These are phyloP conservation scores for Sinocyclocheilus anshuiensis DNA, from an alignment of 2,113 vertebrate genomes.

Conservation along the genomic window DNA sequence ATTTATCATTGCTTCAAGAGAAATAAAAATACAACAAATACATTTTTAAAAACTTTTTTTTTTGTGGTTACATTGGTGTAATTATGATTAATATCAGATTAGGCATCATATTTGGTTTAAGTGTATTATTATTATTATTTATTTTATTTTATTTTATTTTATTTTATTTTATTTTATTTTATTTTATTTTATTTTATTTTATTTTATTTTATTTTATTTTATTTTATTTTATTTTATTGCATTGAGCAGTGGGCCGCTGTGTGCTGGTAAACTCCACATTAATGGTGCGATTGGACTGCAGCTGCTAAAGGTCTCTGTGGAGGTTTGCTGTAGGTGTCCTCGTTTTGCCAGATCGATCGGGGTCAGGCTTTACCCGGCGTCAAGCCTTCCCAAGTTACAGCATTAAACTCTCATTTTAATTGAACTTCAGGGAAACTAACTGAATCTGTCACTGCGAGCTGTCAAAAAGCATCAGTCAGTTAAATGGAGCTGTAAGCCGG, in stretches of 20 bases:
- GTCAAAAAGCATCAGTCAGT: constrained; percentile 78
- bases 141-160: too few relatives aligned
- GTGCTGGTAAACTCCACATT: not conserved
- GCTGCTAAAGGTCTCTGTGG: constrained; percentile 41
- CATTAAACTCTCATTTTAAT: constrained; percentile 73
- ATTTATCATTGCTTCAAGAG: too few relatives aligned
- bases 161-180: too few relatives aligned
- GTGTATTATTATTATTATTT: too few relatives aligned
- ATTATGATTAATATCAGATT: too few relatives aligned
- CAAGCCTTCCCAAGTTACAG: constrained; percentile 67
- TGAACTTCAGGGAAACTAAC: constrained; percentile 74
- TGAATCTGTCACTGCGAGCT: constrained; percentile 68
- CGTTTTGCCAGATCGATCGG: constrained; percentile 61
- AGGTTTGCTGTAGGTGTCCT: constrained; percentile 47
- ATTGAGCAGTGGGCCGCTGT: constrained; percentile 1
- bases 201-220: too few relatives aligned
- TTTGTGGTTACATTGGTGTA: too few relatives aligned
- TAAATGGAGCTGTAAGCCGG: constrained; percentile 72
- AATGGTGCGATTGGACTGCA: constrained; percentile 2
- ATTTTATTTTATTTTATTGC: too few relatives aligned
- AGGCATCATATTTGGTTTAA: too few relatives aligned
- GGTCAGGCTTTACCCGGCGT: constrained; percentile 61
- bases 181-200: too few relatives aligned
- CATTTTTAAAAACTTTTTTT: too few relatives aligned
- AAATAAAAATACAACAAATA: too few relatives aligned